phyloP scores from a whole-genome alignment of 2,113 vertebrate genomes.

The Mustela lutreola region DNA sequence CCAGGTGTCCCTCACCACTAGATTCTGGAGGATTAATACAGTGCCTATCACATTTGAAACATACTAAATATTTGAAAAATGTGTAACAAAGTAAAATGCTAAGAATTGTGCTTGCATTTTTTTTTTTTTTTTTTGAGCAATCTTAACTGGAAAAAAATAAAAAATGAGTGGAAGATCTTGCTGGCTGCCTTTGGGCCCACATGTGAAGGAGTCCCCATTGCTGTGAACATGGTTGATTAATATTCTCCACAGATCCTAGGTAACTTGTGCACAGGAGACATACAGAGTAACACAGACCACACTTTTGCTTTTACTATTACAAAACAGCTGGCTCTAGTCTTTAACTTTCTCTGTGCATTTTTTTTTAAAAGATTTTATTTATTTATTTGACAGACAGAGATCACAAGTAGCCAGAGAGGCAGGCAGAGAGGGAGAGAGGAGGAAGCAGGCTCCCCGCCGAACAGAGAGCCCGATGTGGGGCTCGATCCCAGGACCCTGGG shows the following conservation, averaged over 20 bases:
- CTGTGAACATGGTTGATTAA: conserved; percentile 45
- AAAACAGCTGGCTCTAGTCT: not conserved
- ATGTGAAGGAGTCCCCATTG: not conserved
- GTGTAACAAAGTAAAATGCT: not conserved
- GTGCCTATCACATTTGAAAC: not conserved
- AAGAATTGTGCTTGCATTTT: not conserved
- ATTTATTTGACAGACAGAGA: too few species aligned
- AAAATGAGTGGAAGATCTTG: not conserved
- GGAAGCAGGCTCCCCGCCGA: too few species aligned
- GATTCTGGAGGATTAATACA: not conserved
- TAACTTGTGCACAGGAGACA: not conserved
- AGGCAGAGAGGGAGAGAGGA: too few species aligned
- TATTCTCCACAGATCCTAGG: not conserved
- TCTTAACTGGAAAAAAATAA: conserved; percentile 12
- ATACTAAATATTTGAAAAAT: not conserved
- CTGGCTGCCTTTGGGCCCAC: not conserved
- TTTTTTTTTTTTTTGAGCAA: not conserved
- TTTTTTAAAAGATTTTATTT: too few species aligned
- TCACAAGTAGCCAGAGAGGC: too few species aligned
- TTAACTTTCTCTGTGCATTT: conserved; percentile 14
- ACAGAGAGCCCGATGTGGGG: too few species aligned
- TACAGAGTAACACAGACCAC: not conserved
- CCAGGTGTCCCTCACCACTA: not conserved
- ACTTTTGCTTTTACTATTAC: conserved; percentile 13
- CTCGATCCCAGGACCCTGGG: too few species aligned